These are phyloP conservation scores for Drosophila limbata DNA, from an alignment of 2,888 invertebrate species.

Conservation along the genomic window DNA sequence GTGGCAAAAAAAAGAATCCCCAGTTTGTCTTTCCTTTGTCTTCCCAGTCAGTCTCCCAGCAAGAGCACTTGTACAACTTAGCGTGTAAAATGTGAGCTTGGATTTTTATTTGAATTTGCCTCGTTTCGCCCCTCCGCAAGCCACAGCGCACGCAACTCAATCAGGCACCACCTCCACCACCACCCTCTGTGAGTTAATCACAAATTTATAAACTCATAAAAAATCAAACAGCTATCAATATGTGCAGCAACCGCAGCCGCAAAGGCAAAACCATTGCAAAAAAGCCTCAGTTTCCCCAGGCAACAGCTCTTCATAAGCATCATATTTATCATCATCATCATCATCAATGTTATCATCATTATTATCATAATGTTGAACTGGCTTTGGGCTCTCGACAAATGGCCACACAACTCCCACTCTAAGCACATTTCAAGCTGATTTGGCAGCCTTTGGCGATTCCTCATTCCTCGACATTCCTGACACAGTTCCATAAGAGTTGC, in stretches of 20 bases:
- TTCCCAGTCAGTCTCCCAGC: slow-evolving; percentile 9
- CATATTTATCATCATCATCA: slow-evolving; percentile 24
- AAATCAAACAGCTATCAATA: slow-evolving; percentile 82
- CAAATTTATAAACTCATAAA: slow-evolving; percentile 81
- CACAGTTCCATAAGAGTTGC: slow-evolving; percentile 27
- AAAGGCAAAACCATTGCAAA: neutral
- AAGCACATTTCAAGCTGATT: slow-evolving; percentile 79
- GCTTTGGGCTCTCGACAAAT: slow-evolving; percentile 8
- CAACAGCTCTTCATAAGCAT: slow-evolving; percentile 25
- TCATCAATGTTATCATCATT: slow-evolving; percentile 10
- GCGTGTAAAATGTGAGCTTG: slow-evolving; percentile 42
- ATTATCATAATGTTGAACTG: slow-evolving; percentile 9
- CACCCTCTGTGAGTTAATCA: slow-evolving; percentile 66
- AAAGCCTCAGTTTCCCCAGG: slow-evolving; percentile 4
- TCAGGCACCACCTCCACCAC: neutral
- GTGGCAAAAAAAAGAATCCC: slow-evolving; percentile 17
- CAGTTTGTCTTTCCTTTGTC: slow-evolving; percentile 44
- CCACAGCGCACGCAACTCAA: neutral
- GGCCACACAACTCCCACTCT: slow-evolving; percentile 35
- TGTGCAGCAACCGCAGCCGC: slow-evolving; percentile 55
- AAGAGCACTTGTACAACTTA: slow-evolving; percentile 39
- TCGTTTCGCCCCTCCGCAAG: slow-evolving; percentile 10
- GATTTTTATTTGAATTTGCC: slow-evolving; percentile 34
- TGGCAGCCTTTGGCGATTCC: slow-evolving; percentile 60
- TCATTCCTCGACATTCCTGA: slow-evolving; percentile 12